Conservation (phyloP, 2,113 vertebrate genomes). For the Carassius gibelio region DNA sequence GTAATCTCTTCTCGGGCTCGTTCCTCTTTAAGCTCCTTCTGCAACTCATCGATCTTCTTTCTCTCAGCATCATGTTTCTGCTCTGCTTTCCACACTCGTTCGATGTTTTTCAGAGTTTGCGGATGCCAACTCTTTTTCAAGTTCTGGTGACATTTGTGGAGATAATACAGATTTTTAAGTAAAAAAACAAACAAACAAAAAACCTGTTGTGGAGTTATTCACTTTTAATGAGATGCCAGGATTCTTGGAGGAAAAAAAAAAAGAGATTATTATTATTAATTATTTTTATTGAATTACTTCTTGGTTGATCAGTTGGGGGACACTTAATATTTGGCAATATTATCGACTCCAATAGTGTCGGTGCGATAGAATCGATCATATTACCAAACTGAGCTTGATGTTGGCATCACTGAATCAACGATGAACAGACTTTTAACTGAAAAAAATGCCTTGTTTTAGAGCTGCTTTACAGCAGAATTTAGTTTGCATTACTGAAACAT, state of each 20-base stretch:
- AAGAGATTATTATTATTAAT: too few species aligned
- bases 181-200: neutral
- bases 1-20: conserved; percentile 93
- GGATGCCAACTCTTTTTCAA: conserved; percentile 99
- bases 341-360: neutral
- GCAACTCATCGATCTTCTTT: conserved; percentile 96
- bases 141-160: conserved; percentile 75
- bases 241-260: too few species aligned
- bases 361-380: too few species aligned
- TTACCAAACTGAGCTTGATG: neutral
- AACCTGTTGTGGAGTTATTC: neutral
- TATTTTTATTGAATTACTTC: neutral
- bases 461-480: too few species aligned
- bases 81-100: conserved; percentile 97
- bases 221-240: too few species aligned
- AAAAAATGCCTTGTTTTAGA: neutral
- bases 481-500: too few species aligned
- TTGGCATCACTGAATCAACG: neutral
- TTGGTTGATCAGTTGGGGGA: neutral
- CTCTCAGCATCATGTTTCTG: conserved; percentile 92
- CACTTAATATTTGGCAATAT: neutral
- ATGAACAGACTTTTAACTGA: too few species aligned
- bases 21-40: conserved; percentile 92
- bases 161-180: neutral
- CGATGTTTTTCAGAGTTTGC: conserved; percentile 96